Conservation (phyloP, 1,140 invertebrate species). For the Bombus consobrinus region DNA sequence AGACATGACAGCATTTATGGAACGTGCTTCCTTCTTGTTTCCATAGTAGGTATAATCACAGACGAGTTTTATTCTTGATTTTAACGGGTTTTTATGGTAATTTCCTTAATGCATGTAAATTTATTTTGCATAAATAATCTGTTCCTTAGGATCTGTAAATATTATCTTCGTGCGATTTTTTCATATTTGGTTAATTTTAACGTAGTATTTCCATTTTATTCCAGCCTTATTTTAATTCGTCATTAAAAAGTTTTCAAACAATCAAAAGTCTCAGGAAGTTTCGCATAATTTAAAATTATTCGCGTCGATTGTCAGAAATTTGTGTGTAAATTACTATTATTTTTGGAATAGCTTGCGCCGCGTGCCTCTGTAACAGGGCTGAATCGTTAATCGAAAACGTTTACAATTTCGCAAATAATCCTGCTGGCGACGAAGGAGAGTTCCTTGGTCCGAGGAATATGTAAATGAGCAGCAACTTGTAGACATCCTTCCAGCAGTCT, state of each 20-base stretch:
- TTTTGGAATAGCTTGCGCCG: background rate
- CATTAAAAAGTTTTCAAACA: background rate
- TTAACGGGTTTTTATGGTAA: too few relatives aligned
- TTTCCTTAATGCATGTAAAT: too few relatives aligned
- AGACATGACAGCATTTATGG: too few relatives aligned
- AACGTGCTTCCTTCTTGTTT: too few relatives aligned
- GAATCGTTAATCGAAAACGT: slow-evolving; percentile 35
- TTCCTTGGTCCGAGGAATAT: slow-evolving; percentile 37
- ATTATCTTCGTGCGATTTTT: too few relatives aligned
- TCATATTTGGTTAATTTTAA: too few relatives aligned
- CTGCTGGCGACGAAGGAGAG: slow-evolving; percentile 10
- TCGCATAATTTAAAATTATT: background rate
- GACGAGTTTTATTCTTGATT: too few relatives aligned
- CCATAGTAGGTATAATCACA: too few relatives aligned
- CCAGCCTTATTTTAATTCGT: background rate
- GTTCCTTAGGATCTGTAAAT: too few relatives aligned
- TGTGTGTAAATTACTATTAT: slow-evolving; percentile 23
- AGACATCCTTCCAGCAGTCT: slow-evolving; percentile 19
- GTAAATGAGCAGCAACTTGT: slow-evolving; percentile 29
- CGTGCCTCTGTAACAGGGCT: background rate
- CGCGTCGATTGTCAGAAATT: background rate
- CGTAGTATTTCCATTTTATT: background rate
- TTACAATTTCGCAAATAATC: slow-evolving; percentile 29
- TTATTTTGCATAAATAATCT: too few relatives aligned
- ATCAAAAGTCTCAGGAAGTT: background rate